A percentile compares a stretch with the other conserved stretches of the same genome.
phyloP scores from a whole-genome alignment of 1,140 invertebrate genomes.

The Arion vulgaris region DNA sequence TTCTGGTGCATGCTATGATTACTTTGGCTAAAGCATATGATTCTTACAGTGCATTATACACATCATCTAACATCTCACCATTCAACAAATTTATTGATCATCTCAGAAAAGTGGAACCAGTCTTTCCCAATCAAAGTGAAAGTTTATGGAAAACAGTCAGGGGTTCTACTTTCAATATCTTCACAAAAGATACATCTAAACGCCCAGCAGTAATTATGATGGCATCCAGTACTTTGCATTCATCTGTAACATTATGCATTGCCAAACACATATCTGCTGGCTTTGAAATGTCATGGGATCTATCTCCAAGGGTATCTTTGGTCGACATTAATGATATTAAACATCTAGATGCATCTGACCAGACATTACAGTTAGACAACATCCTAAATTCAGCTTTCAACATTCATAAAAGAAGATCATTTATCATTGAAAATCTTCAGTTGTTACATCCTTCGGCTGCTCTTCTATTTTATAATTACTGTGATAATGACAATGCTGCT shows the following conservation, averaged over 20 bases:
- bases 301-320: neutral
- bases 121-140: constrained; percentile 4
- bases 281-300: neutral
- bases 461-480: constrained; percentile 62
- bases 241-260: neutral
- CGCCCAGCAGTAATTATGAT: constrained; percentile 27
- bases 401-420: constrained; percentile 17
- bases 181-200: neutral
- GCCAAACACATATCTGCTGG: constrained; percentile 13
- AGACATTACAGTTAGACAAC: constrained; percentile 52
- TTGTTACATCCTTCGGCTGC: constrained; percentile 46
- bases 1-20: neutral
- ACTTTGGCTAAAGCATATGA: no score
- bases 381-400: constrained; percentile 41
- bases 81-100: constrained; percentile 7
- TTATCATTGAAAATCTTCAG: constrained; percentile 60
- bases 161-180: constrained; percentile 1
- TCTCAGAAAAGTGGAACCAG: neutral
- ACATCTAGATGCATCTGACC: constrained; percentile 12
- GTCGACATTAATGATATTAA: constrained; percentile 9
- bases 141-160: constrained; percentile 17
- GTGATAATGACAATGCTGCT: constrained; percentile 64
- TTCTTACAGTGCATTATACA: no score
- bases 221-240: neutral
- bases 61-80: no score